Percentiles rank a stretch among this genome's conserved stretches.
Conservation (phyloP, 2,113 vertebrate genomes). For the Etheostoma cragini region DNA sequence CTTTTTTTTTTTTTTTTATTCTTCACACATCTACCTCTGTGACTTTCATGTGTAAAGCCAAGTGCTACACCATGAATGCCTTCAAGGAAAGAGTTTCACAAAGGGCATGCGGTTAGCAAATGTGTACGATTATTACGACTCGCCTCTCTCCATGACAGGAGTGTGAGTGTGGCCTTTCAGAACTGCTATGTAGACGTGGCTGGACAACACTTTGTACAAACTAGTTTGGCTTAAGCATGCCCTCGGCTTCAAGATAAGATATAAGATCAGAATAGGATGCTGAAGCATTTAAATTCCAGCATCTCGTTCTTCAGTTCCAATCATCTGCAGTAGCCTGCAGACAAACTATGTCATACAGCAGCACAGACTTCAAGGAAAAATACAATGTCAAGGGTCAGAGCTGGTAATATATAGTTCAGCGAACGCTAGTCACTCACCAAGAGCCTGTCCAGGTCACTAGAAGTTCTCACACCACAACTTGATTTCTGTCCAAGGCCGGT, state of each 20-base stretch:
- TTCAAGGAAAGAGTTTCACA: background rate
- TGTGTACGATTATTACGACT: background rate
- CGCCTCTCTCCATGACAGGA: background rate
- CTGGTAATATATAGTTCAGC: constrained; percentile 29
- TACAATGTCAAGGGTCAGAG: constrained; percentile 17
- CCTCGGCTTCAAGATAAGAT: constrained; percentile 10
- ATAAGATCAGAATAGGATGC: background rate
- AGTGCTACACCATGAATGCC: background rate
- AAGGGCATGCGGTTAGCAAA: background rate
- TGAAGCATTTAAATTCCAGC: constrained; percentile 28
- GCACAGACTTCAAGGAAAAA: constrained; percentile 1
- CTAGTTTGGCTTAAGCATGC: background rate
- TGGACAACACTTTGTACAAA: background rate
- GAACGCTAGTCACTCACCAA: constrained; percentile 24
- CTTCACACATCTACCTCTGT: background rate
- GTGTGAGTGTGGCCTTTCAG: background rate
- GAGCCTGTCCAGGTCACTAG: constrained; percentile 33
- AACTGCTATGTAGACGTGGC: background rate
- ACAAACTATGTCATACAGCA: constrained; percentile 27
- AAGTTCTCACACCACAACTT: constrained; percentile 32
- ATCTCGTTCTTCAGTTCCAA: background rate
- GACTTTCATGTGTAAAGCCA: background rate
- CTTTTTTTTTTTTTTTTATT: background rate
- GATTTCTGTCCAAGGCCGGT: constrained; percentile 1
- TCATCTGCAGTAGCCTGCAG: constrained; percentile 4